These are phyloP conservation scores for Upupa epops DNA, from an alignment of 2,113 vertebrate species.

Conservation along the genomic window DNA sequence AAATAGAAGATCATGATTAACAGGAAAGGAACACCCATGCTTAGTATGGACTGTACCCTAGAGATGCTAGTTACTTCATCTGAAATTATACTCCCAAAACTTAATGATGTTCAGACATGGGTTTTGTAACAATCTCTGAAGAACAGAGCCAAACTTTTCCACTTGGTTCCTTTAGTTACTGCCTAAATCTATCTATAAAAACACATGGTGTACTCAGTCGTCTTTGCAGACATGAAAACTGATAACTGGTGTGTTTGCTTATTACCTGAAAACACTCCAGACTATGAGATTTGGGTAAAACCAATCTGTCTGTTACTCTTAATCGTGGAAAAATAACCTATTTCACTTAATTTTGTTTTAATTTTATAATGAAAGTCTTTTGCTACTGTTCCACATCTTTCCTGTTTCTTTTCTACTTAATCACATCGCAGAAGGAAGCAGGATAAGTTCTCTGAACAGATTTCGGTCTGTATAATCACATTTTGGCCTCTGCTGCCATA, in stretches of 20 bases:
- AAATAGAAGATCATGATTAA: not conserved
- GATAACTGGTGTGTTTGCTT: not conserved
- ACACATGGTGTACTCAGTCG: rapidly evolving
- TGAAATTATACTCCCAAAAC: not conserved
- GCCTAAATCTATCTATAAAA: not conserved
- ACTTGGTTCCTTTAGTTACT: not conserved
- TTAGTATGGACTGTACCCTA: not conserved
- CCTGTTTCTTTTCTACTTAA: not conserved
- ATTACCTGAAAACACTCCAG: not conserved
- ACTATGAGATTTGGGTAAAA: not conserved
- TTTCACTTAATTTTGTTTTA: not conserved
- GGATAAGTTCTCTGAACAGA: not conserved
- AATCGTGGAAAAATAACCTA: not conserved
- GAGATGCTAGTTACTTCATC: not conserved
- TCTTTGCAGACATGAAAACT: not conserved
- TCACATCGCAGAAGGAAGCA: not conserved
- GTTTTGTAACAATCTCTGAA: not conserved
- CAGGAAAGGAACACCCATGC: not conserved
- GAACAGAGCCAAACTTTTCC: not conserved
- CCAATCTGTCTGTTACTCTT: not conserved
- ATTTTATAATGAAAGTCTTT: not conserved
- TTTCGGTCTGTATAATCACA: not conserved
- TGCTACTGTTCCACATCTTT: not conserved
- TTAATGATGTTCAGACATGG: not conserved
- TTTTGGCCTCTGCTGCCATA: not conserved